Percentiles rank a stretch among this genome's conserved stretches.
These are phyloP conservation scores for Campopleginae sp. DNA, from an alignment of 2,888 invertebrate species.

Conservation along the genomic window DNA sequence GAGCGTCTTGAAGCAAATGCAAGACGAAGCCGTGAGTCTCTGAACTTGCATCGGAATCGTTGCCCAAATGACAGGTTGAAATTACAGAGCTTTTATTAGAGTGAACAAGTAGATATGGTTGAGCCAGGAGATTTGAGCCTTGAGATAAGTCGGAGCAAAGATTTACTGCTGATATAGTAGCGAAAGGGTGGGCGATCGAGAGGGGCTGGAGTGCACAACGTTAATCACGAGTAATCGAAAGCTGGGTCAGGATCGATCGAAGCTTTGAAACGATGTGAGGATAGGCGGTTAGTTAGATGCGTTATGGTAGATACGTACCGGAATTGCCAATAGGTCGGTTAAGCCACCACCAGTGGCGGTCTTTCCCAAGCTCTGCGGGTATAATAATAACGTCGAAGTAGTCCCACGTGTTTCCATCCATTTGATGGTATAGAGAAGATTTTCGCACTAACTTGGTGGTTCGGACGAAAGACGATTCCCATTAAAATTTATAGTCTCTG, in stretches of 20 bases:
- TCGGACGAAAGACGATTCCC: slow-evolving; percentile 58
- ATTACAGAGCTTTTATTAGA: not conserved
- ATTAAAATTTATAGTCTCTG: slow-evolving; percentile 62
- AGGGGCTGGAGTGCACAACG: slow-evolving; percentile 48
- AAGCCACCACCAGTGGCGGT: slow-evolving; percentile 53
- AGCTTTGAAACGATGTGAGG: slow-evolving; percentile 63
- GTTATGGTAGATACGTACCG: slow-evolving; percentile 65
- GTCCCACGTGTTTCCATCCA: slow-evolving; percentile 35
- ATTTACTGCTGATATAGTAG: slow-evolving; percentile 11
- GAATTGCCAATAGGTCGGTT: slow-evolving; percentile 67
- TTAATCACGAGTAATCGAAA: slow-evolving; percentile 69
- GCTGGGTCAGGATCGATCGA: slow-evolving; percentile 66
- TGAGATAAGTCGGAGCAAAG: slow-evolving; percentile 25
- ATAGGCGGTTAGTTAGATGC: slow-evolving; percentile 68
- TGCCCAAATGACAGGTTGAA: not conserved
- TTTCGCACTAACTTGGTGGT: slow-evolving; percentile 47
- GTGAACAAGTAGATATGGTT: slow-evolving; percentile 26
- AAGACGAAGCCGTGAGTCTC: not conserved
- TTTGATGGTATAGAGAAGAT: not conserved
- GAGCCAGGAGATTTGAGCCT: slow-evolving; percentile 40
- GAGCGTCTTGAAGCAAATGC: not conserved
- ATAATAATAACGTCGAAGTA: slow-evolving; percentile 54
- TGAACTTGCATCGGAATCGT: not conserved
- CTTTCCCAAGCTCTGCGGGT: slow-evolving; percentile 26
- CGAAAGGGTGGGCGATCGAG: not conserved